Base-by-base conservation (phyloP, 2,797 vertebrate species). In the Micropoecilia bifurca region DNA sequence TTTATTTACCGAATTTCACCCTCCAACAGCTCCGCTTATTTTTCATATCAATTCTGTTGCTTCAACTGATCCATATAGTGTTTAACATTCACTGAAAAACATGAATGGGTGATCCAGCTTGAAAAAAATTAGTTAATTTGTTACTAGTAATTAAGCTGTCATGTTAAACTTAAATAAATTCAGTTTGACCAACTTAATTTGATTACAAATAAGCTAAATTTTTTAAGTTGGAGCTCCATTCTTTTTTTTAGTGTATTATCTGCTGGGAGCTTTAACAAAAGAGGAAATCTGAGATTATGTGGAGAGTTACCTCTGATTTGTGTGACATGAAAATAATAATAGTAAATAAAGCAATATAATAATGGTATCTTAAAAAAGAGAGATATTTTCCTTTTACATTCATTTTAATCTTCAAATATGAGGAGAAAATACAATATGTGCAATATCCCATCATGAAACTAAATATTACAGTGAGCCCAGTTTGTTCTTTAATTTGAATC, bases 21-120 rank as follows among this genome's bases (percentile, higher is more conserved):
- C n/a, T 25, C 4, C 13, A 69, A 22, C 8, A 25, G 10, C 20
- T 71, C 6, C 0, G 43, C 25, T 25, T n/a, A n/a, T 45, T n/a
- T 71, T 45, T 43, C 25, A 71, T 14, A 43, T 28, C 5, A n/a
- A 14, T 71, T 16, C 9, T 71, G 39, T 45, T 45, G 84, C 78
- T 83, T 84, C 88, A 83, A 88, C 86, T 85, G 87, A 89, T 88
- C 85, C 74, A 25, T 80, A 46, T 78, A 80, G 88, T 87, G 83
- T 89, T 91, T 91, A 88, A 53, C 50, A 53, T 25, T 3, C 50
- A 53, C 50, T 53, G 7, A 53, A 53, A 53, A 53, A 53, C 22
- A 53, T 9, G 3, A 53, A 53, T 53, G 50, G 22, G 50, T 53
- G 50, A 53, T 53, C 50, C 22, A 53, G 50, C 8, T 53, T 25